A percentile compares a stretch with the other conserved stretches of the same genome.
Conservation (phyloP, 2,888 invertebrate genomes). For the Osmoderma eremita region DNA sequence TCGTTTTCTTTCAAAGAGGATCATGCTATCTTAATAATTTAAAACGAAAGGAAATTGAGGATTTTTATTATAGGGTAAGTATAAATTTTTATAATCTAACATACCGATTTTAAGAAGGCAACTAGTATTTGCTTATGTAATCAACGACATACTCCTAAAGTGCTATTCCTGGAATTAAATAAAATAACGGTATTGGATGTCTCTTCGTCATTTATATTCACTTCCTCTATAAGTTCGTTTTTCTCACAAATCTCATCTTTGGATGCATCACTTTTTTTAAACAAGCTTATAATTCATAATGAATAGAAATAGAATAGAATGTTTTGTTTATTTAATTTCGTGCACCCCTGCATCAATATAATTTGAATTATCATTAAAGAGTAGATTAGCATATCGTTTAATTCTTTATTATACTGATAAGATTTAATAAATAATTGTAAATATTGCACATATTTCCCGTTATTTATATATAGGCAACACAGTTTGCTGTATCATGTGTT, state of each 20-base stretch:
- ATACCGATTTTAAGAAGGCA: too few species aligned
- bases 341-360: too few species aligned
- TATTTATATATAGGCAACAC: slow-evolving; percentile 23
- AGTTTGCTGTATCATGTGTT: slow-evolving; percentile 5
- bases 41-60: not conserved
- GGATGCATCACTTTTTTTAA: not conserved
- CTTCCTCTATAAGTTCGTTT: slow-evolving; percentile 15
- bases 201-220: slow-evolving; percentile 15
- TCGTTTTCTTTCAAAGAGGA: slow-evolving; percentile 9
- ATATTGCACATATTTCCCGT: not conserved
- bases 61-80: slow-evolving; percentile 1
- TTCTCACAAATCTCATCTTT: not conserved
- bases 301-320: too few species aligned
- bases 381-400: too few species aligned
- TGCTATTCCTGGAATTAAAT: too few species aligned
- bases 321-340: too few species aligned
- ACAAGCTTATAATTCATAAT: too few species aligned
- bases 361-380: too few species aligned
- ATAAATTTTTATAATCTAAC: not conserved
- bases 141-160: too few species aligned
- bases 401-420: too few species aligned
- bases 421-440: too few species aligned
- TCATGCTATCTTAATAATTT: slow-evolving; percentile 1
- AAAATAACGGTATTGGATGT: slow-evolving; percentile 14
- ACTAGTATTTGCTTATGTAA: too few species aligned